Evolutionary conservation across 2,888 invertebrate species (phyloP).

Genomic region (Miltochrista miniata): DNA sequence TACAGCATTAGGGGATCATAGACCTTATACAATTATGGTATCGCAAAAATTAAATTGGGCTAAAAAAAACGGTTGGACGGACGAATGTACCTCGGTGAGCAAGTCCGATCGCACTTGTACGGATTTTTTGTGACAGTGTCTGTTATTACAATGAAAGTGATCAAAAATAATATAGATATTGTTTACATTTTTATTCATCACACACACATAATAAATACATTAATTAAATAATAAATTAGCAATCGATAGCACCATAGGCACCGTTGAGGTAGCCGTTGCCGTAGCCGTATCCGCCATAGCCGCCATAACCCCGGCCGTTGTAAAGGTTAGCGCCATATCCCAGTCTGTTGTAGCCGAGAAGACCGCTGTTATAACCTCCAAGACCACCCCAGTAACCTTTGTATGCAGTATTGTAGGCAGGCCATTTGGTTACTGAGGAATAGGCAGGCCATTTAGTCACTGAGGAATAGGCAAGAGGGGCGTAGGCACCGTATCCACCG

Average conservation of each 20-base stretch:
- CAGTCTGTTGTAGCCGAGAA: background rate
- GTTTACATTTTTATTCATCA: too few relatives aligned
- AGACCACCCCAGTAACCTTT: background rate
- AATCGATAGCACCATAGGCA: slow-evolving; percentile 19
- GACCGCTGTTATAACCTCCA: background rate
- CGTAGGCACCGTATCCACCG: slow-evolving; percentile 15
- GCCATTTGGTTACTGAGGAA: slow-evolving; percentile 32
- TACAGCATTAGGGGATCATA: too few relatives aligned
- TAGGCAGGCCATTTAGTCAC: slow-evolving; percentile 35
- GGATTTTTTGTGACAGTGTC: too few relatives aligned
- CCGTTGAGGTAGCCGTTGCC: background rate
- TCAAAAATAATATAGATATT: too few relatives aligned
- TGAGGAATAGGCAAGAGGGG: slow-evolving; percentile 37
- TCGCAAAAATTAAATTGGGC: too few relatives aligned
- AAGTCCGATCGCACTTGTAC: too few relatives aligned
- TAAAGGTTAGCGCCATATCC: background rate
- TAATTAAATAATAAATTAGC: slow-evolving; percentile 16
- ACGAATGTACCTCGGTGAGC: too few relatives aligned
- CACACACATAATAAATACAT: too few relatives aligned
- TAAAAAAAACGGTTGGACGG: too few relatives aligned
- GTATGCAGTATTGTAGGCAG: slow-evolving; percentile 17
- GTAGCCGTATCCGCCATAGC: background rate
- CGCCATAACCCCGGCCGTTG: background rate
- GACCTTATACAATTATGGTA: too few relatives aligned
- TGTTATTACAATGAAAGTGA: too few relatives aligned